A percentile compares a stretch with the other conserved stretches of the same genome.
These are phyloP conservation scores for Holacanthella duospinosa DNA, from an alignment of 2,888 invertebrate species.

Conservation along the genomic window DNA sequence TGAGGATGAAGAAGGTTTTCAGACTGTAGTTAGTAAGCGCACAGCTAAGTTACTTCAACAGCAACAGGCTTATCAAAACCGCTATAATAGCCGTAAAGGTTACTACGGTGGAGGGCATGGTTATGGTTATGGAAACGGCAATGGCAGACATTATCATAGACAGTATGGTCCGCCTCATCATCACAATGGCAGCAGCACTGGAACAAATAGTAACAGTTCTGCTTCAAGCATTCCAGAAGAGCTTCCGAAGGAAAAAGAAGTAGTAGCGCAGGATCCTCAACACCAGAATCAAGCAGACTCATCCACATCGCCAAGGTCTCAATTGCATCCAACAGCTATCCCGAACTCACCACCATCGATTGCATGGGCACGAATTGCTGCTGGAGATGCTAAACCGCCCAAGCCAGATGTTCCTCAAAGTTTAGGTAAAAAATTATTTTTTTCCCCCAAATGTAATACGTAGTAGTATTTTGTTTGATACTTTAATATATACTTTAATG, in stretches of 20 bases:
- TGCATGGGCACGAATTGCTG: slow-evolving; percentile 3
- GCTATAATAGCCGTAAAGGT: not conserved
- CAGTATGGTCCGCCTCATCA: not conserved
- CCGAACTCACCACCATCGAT: not conserved
- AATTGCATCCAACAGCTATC: not conserved
- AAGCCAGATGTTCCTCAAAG: not conserved
- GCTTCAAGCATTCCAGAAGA: slow-evolving; percentile 3
- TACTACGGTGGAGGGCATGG: not conserved
- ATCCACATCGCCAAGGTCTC: not conserved
- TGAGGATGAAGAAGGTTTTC: not conserved
- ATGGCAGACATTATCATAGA: not conserved
- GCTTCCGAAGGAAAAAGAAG: not conserved
- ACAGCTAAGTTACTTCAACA: not conserved
- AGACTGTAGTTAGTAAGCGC: not conserved
- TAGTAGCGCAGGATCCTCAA: not conserved
- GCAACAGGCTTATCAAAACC: not conserved
- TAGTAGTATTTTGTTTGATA: no score
- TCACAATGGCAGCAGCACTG: not conserved
- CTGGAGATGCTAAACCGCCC: not conserved
- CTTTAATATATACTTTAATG: not conserved
- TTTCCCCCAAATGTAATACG: no score
- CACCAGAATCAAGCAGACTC: not conserved
- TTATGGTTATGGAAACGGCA: not conserved
- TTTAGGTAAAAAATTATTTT: slow-evolving; percentile 1
- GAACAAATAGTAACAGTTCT: not conserved